phyloP scores from a whole-genome alignment of 1,140 invertebrate genomes.

The Rhopalosiphum padi region DNA sequence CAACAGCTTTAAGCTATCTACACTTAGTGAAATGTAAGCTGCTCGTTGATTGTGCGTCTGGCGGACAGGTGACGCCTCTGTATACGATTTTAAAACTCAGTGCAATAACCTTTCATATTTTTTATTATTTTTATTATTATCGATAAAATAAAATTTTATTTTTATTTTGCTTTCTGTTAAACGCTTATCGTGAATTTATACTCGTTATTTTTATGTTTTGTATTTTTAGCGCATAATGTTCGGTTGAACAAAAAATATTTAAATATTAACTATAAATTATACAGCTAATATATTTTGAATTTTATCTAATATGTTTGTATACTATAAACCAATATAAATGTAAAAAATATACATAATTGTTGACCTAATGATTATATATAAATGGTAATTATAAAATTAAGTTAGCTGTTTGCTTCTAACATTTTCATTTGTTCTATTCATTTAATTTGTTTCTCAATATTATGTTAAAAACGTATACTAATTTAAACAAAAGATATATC shows the following conservation, averaged over 20 bases:
- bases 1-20: background rate
- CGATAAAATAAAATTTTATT: background rate
- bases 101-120: background rate
- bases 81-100: slow-evolving; percentile 25
- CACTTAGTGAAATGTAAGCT: background rate
- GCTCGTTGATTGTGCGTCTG: background rate
- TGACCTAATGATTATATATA: background rate
- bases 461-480: background rate
- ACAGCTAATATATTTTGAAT: background rate
- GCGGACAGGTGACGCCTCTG: slow-evolving; percentile 55
- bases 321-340: background rate
- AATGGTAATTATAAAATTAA: background rate
- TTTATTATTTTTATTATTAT: background rate
- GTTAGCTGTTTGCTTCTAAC: background rate
- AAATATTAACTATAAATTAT: background rate
- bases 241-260: background rate
- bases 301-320: background rate
- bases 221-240: background rate
- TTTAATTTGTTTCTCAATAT: background rate
- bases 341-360: background rate
- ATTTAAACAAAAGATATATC: background rate
- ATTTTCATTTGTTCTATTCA: background rate
- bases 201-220: too few relatives aligned
- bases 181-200: too few relatives aligned
- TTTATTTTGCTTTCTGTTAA: background rate